phyloP scores from a whole-genome alignment of 2,888 invertebrate species.

The Bhutanitis thaidina region DNA sequence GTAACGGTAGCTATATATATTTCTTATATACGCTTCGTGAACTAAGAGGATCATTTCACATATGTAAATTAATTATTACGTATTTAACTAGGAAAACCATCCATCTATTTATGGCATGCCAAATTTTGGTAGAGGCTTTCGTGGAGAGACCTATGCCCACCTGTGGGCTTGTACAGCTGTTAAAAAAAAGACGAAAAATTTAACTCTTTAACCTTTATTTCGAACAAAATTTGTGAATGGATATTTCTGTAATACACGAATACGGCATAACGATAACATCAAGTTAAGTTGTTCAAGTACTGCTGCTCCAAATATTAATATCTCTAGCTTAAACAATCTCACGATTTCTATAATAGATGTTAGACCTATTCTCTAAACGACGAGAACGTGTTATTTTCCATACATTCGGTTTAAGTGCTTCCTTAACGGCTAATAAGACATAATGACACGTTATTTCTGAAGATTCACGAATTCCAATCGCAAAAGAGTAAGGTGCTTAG shows the following conservation, averaged over 20 bases:
- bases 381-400: slow-evolving; percentile 63
- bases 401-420: slow-evolving; percentile 71
- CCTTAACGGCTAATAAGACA: slow-evolving; percentile 70
- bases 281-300: background rate
- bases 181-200: too few relatives aligned
- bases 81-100: too few relatives aligned
- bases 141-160: too few relatives aligned
- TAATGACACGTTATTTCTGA: slow-evolving; percentile 74
- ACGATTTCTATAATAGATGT: slow-evolving; percentile 57
- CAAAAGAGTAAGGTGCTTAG: slow-evolving; percentile 52
- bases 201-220: too few relatives aligned
- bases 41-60: slow-evolving; percentile 47
- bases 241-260: too few relatives aligned
- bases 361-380: slow-evolving; percentile 50
- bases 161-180: too few relatives aligned
- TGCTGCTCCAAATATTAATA: slow-evolving; percentile 14
- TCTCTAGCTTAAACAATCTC: slow-evolving; percentile 43
- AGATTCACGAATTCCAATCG: slow-evolving; percentile 73
- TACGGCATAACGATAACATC: too few relatives aligned
- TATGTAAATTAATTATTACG: too few relatives aligned
- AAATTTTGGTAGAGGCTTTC: too few relatives aligned
- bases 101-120: too few relatives aligned
- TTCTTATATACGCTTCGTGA: slow-evolving; percentile 62
- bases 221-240: too few relatives aligned
- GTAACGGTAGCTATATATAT: slow-evolving; percentile 60